These are phyloP conservation scores for Brachyopa scutellaris DNA, from an alignment of 2,888 invertebrate species.

Conservation along the genomic window DNA sequence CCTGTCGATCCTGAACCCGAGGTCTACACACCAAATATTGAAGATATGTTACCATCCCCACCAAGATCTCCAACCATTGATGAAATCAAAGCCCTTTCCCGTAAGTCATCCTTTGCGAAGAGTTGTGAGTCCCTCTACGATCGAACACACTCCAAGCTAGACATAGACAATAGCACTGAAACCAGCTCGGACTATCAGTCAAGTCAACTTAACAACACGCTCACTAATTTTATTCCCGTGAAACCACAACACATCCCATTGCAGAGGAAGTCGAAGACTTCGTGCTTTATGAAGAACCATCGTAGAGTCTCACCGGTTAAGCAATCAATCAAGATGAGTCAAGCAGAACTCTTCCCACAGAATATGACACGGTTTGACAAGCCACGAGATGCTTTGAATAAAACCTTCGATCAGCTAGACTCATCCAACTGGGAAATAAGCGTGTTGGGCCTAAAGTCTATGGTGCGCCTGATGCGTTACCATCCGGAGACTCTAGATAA, in stretches of 20 bases:
- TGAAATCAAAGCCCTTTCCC: conserved; percentile 74
- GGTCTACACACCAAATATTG: neutral
- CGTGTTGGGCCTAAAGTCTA: conserved; percentile 87
- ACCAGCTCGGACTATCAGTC: conserved; percentile 77
- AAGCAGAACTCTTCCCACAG: conserved; percentile 78
- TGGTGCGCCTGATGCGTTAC: conserved; percentile 87
- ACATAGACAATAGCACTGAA: conserved; percentile 77
- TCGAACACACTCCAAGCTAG: conserved; percentile 74
- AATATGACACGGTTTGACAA: conserved; percentile 84
- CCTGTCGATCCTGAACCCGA: conserved; percentile 1
- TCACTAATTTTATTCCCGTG: conserved; percentile 56
- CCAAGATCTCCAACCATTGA: conserved; percentile 74
- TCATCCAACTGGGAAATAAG: conserved; percentile 91
- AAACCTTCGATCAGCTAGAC: conserved; percentile 86
- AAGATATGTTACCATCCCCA: conserved; percentile 22
- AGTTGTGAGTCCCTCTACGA: conserved; percentile 79
- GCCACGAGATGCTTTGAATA: conserved; percentile 86
- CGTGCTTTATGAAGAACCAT: conserved; percentile 78
- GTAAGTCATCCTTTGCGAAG: conserved; percentile 75
- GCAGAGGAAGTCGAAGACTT: conserved; percentile 79
- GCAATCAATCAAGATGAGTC: conserved; percentile 78
- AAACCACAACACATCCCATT: conserved; percentile 76
- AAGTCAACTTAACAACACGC: conserved; percentile 74
- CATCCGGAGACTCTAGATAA: conserved; percentile 85
- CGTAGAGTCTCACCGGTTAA: conserved; percentile 79